Evolutionary conservation across 2,888 invertebrate species (phyloP), one percentile per base, ranked within the genome.

Genomic region (Archips crataeganus): DNA sequence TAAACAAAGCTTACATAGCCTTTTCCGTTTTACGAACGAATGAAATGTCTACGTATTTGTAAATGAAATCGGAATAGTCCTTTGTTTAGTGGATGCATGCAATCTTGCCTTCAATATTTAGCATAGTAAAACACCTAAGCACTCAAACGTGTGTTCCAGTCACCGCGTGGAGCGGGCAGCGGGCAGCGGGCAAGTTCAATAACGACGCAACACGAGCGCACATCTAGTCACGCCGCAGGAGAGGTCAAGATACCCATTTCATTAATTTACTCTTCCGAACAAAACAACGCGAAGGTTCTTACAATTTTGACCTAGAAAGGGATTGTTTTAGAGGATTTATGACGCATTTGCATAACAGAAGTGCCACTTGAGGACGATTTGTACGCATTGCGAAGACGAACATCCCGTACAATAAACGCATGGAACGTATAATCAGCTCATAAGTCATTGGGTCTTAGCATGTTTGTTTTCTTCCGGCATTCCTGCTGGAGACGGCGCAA

Each of bases 341-440:
- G 69, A 54, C 82, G 80, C 85, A 89, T 89, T 87, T 88, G 82
- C 88, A 89, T 90, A 87, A 87, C 84, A 86, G 80, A 83, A 83
- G 77, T 78, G 81, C 79, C 81, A 83, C 84, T 90, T 89, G 83
- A 80, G 82, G 84, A 84, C 83, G 81, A 90, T 91, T 89, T 86
- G 87, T 90, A 90, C 81, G 87, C 88, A 83, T 80, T 80, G 84
- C 86, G 81, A 83, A 85, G 83, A 81, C 80, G 80, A 84, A 82
- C 81, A 83, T 84, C 81, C 82, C 88, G 87, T 88, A 87, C 86
- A 88, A 88, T 85, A 72, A 70, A 82, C 84, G 82, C 84, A 81
- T 79, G 82, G 81, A 80, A 80, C 80, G 86, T 80, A 90, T 91
- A 92, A 90, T 88, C 84, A 82, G 79, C 81, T 80, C 89, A 80